Conservation (phyloP, 2,797 vertebrate species). For the Apogon talboti region DNA sequence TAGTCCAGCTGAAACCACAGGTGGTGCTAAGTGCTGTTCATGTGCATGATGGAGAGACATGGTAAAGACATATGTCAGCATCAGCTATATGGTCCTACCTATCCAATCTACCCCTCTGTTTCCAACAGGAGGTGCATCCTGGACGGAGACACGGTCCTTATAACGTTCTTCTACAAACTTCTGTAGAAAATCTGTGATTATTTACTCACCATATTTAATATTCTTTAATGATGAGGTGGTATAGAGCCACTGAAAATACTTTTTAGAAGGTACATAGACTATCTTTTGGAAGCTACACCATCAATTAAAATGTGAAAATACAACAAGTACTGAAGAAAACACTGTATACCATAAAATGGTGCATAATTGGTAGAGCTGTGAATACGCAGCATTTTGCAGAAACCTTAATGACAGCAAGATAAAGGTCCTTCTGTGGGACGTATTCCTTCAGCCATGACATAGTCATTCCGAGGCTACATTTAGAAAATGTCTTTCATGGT, state of each 20-base stretch:
- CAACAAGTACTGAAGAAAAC: not conserved
- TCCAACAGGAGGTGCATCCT: constrained; percentile 17
- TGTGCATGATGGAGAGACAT: constrained; percentile 44
- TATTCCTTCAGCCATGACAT: constrained; percentile 82
- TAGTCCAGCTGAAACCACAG: constrained; percentile 65
- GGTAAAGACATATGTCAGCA: constrained; percentile 57
- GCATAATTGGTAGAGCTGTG: constrained; percentile 24
- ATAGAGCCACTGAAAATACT: not conserved
- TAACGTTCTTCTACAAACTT: constrained; percentile 5
- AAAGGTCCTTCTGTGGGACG: constrained; percentile 72
- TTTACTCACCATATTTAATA: not conserved
- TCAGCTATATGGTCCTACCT: constrained; percentile 40
- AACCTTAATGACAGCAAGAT: constrained; percentile 70
- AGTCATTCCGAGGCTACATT: constrained; percentile 85
- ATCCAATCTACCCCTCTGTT: constrained; percentile 32
- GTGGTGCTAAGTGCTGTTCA: constrained; percentile 69
- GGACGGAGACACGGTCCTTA: constrained; percentile 6
- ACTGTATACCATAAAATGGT: constrained; percentile 2
- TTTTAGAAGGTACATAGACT: not conserved
- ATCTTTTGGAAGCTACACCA: not conserved
- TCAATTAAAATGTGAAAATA: constrained; percentile 16
- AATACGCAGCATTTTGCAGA: constrained; percentile 32
- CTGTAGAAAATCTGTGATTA: not conserved
- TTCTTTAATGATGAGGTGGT: not conserved
- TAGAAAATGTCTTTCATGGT: constrained; percentile 85